A percentile compares a stretch with the other conserved stretches of the same genome.
Conservation (phyloP, 2,888 invertebrate species). For the Meghimatium bilineatum region DNA sequence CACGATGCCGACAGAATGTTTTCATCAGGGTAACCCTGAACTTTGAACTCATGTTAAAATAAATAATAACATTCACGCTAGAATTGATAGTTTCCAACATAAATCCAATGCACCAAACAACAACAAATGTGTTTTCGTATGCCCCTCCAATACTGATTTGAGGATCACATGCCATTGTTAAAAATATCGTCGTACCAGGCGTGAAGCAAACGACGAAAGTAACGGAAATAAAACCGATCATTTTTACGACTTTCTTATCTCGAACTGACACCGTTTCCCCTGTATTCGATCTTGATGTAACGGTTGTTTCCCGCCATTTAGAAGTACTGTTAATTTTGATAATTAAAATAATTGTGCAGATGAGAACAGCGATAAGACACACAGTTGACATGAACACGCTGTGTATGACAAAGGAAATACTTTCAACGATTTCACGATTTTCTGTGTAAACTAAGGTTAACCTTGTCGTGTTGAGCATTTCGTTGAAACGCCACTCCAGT, state of each 20-base stretch:
- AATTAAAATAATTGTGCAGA: constrained; percentile 15
- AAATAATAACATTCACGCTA: too few species aligned
- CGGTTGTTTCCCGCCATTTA: neutral
- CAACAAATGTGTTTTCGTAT: constrained; percentile 13
- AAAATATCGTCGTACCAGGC: neutral
- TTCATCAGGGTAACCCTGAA: neutral
- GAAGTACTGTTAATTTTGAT: neutral
- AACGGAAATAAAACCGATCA: neutral
- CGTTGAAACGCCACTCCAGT: neutral
- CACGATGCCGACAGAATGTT: neutral
- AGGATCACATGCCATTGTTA: neutral
- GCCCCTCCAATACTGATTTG: constrained; percentile 25
- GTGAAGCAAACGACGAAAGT: constrained; percentile 3
- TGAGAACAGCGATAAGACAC: neutral
- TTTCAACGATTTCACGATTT: neutral
- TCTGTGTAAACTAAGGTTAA: neutral
- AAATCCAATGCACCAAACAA: constrained; percentile 11
- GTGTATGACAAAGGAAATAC: neutral
- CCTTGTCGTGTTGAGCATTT: neutral
- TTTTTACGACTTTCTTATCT: constrained; percentile 12
- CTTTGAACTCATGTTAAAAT: constrained; percentile 32
- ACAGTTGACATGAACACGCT: neutral
- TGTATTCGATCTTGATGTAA: neutral
- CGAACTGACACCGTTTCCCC: neutral
- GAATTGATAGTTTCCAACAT: constrained; percentile 18